These are phyloP conservation scores for Dasypus novemcinctus DNA, from an alignment of 2,113 vertebrate species.

Conservation along the genomic window DNA sequence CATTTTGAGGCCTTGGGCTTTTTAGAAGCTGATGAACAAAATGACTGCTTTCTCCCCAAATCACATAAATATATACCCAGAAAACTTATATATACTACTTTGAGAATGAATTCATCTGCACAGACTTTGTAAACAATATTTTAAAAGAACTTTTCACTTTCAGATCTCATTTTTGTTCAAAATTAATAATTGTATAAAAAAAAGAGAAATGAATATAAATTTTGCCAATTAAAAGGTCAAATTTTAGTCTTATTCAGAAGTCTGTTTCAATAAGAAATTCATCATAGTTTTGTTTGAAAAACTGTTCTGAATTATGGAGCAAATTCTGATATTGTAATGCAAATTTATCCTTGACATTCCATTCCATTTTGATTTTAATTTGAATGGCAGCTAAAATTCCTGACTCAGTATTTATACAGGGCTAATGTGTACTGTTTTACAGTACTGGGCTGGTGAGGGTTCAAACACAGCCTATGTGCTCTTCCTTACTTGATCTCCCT, in stretches of 20 bases:
- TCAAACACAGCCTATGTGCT: neutral
- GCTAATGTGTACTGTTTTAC: neutral
- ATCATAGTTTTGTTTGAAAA: neutral
- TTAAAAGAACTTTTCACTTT: neutral
- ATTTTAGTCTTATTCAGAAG: neutral
- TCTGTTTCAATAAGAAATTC: neutral
- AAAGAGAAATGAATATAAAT: neutral
- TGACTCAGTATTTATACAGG: neutral
- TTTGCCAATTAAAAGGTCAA: constrained; percentile 5
- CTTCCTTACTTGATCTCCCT: neutral
- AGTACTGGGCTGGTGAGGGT: neutral
- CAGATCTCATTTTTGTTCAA: neutral
- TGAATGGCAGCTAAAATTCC: too few relatives aligned
- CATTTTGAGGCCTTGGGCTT: neutral
- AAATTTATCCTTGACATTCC: neutral
- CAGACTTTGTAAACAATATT: neutral
- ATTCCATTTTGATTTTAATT: neutral
- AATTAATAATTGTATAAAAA: neutral
- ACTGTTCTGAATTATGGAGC: neutral
- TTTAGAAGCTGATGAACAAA: neutral
- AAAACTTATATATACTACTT: neutral
- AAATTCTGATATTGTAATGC: neutral
- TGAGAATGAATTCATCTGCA: neutral
- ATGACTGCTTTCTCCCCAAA: neutral
- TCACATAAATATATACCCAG: neutral